These are phyloP conservation scores for Cephus runcator DNA, from an alignment of 2,888 invertebrate species.

Conservation along the genomic window DNA sequence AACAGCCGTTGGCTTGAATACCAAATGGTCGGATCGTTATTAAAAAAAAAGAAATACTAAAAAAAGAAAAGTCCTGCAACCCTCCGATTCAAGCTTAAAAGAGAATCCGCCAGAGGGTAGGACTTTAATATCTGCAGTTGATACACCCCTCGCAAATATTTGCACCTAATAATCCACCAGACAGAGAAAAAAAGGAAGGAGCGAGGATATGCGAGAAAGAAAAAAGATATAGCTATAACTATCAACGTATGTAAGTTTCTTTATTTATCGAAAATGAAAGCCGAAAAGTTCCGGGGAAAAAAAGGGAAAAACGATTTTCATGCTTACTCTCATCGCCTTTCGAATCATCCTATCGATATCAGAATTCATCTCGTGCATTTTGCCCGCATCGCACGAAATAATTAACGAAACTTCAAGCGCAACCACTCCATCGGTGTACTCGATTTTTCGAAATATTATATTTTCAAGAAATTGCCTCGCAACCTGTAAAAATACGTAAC, in stretches of 20 bases:
- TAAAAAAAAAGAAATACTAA: no score
- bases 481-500: neutral
- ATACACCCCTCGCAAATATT: constrained; percentile 4
- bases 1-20: no score
- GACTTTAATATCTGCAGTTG: constrained; percentile 5
- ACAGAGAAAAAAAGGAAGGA: neutral
- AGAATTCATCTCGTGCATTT: neutral
- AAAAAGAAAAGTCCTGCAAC: no score
- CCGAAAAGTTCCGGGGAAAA: no score
- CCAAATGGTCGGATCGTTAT: no score
- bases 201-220: neutral
- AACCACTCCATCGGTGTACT: no score
- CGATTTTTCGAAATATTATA: neutral
- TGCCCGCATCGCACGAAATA: neutral
- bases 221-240: neutral
- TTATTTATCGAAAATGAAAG: no score
- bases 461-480: neutral
- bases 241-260: no score
- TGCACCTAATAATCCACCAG: neutral
- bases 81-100: neutral
- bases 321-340: no score
- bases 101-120: neutral
- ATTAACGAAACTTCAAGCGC: no score
- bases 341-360: neutral
- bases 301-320: no score